These are phyloP conservation scores for Aromia moschata DNA, from an alignment of 2,888 invertebrate genomes.

Conservation along the genomic window DNA sequence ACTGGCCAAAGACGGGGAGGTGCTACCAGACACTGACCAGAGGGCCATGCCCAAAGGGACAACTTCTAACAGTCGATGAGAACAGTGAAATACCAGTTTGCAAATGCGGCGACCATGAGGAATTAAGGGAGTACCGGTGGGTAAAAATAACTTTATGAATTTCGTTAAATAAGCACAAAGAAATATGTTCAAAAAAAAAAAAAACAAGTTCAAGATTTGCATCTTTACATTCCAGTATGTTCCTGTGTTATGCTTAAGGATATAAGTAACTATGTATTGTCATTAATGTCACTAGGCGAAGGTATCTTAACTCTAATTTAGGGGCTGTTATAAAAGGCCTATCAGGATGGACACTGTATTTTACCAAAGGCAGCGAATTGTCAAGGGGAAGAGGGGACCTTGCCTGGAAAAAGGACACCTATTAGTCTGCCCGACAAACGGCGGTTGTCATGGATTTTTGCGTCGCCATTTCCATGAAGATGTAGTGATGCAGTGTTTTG, in stretches of 20 bases:
- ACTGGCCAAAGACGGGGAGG: slow-evolving; percentile 80
- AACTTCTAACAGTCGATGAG: slow-evolving; percentile 70
- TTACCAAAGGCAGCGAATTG: too few relatives aligned
- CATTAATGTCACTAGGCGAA: slow-evolving; percentile 67
- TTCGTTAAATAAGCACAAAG: too few relatives aligned
- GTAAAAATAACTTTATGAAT: neutral
- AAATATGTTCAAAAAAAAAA: too few relatives aligned
- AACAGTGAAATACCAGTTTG: slow-evolving; percentile 73
- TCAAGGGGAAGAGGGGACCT: slow-evolving; percentile 80
- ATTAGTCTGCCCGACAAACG: slow-evolving; percentile 77
- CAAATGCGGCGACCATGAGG: slow-evolving; percentile 58
- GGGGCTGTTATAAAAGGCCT: too few relatives aligned
- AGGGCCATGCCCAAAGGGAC: slow-evolving; percentile 81
- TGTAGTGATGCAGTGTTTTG: slow-evolving; percentile 72
- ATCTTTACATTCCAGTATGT: too few relatives aligned
- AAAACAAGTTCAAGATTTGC: too few relatives aligned
- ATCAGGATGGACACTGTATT: slow-evolving; percentile 18
- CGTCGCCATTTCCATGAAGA: slow-evolving; percentile 80
- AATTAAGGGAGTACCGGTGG: slow-evolving; percentile 61
- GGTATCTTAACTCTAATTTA: slow-evolving; percentile 76
- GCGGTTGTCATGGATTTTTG: slow-evolving; percentile 76
- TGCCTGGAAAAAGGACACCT: slow-evolving; percentile 79
- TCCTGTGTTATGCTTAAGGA: too few relatives aligned
- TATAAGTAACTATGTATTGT: too few relatives aligned
- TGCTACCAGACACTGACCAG: slow-evolving; percentile 77